These are phyloP conservation scores for Ostrea denselamellosa DNA, from an alignment of 1,140 invertebrate genomes.

Conservation along the genomic window DNA sequence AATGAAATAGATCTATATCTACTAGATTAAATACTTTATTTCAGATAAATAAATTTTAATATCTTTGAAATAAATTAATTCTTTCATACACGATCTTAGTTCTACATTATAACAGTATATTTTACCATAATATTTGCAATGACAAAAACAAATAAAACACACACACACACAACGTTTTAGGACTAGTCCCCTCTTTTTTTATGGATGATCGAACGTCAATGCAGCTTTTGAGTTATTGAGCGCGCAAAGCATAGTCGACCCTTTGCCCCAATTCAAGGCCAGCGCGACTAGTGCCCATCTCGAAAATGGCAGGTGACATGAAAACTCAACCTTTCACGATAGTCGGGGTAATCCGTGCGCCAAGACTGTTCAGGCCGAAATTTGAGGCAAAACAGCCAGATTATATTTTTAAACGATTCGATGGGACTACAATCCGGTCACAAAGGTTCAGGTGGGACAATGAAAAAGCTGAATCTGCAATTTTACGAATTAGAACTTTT, in stretches of 20 bases:
- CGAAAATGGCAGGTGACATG: conserved; percentile 31
- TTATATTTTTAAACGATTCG: background rate
- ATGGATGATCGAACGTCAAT: too few species aligned
- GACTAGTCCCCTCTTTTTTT: too few species aligned
- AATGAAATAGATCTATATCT: background rate
- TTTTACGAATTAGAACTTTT: background rate
- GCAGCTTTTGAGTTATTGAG: background rate
- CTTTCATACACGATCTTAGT: too few species aligned
- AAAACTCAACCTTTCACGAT: background rate
- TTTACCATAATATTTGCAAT: background rate
- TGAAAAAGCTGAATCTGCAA: background rate
- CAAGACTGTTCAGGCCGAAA: background rate
- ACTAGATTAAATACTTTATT: background rate
- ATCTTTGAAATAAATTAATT: too few species aligned
- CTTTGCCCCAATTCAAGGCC: conserved; percentile 36
- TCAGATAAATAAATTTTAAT: too few species aligned
- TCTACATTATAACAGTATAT: too few species aligned
- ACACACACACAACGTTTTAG: too few species aligned
- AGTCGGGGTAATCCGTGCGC: background rate
- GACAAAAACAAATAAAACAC: background rate
- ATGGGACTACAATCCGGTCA: background rate
- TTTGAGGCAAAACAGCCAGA: background rate
- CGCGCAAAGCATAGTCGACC: background rate
- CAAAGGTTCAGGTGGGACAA: background rate
- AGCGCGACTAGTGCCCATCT: background rate